phyloP scores from a whole-genome alignment of 2,797 vertebrate genomes.

The Strix occidentalis region DNA sequence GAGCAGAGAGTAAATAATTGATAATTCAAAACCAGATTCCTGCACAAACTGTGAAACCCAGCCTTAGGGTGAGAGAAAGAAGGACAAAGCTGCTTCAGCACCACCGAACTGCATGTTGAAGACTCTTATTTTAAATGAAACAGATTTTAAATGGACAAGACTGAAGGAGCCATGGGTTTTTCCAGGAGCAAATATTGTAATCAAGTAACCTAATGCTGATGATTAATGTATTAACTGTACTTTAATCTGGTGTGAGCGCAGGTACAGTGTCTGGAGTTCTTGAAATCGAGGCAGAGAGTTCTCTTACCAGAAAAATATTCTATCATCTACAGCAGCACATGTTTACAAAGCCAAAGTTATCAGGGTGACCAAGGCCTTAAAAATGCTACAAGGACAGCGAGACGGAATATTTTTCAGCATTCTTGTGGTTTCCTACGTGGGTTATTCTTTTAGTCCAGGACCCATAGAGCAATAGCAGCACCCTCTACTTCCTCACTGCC shows the following conservation, averaged over 20 bases:
- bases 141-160: not conserved
- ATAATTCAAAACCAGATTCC: not conserved
- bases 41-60: not conserved
- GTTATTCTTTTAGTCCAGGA: not conserved
- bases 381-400: not conserved
- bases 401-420: not conserved
- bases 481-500: not conserved
- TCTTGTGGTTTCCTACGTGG: not conserved
- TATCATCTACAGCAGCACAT: not conserved
- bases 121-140: not conserved
- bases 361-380: not conserved
- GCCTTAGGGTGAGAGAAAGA: not conserved
- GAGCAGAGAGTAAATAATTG: not conserved
- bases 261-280: not conserved
- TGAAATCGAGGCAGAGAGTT: not conserved
- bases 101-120: not conserved
- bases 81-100: not conserved
- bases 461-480: not conserved
- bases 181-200: not conserved
- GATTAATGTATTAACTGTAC: not conserved
- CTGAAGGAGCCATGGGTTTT: not conserved
- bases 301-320: not conserved
- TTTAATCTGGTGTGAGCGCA: not conserved
- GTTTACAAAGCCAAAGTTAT: not conserved
- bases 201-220: not conserved